Evolutionary conservation across 2,888 invertebrate species (phyloP), one percentile per base, ranked within the genome.

Genomic region (Diarsia mendica): DNA sequence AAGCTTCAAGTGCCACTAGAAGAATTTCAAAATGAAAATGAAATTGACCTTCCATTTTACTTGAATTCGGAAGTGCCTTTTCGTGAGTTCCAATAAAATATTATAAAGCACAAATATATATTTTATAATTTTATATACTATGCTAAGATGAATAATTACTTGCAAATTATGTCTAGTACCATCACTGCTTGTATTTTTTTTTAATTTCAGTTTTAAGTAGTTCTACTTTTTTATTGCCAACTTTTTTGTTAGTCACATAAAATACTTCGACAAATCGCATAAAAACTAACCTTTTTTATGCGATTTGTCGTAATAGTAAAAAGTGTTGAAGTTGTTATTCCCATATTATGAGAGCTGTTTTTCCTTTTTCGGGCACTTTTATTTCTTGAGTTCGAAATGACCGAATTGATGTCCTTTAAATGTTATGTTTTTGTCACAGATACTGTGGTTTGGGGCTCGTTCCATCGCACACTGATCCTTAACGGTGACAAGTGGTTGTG

Each of bases 381-480:
- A 23, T 13, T 60, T 60, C 10, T 18, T 18, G 60, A 13, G 0
- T 60, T 33, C 10, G 60, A 18, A 9, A 18, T 33, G 18, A 33
- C n/a, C n/a, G n/a, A n/a, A n/a, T 6, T 60, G 15, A 15, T 58
- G 13, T 28, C 58, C 28, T 58, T 15, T 58, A 58, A 58, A 28
- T 58, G 9, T 28, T 58, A 28, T 58, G 1, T 55, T 64, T 33
- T 20, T 33, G 0, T 84, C 84, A 46, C 87, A 95, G 96, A 88
- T 79, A 89, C 89, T 10, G 88, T 90, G 2, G 81, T 94, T 20
- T 96, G 95, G 95, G 91, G 90, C 18, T 95, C 96, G 0, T 96
- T 95, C 84, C 96, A 95, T 58, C 94, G 96, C 5, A 92, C 92
- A 10, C 87, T 96, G 3, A 78, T 96, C 67, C 79, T 95, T 3